A percentile compares a stretch with the other conserved stretches of the same genome.
phyloP scores from a whole-genome alignment of 2,797 vertebrate genomes.

The Vireo griseus region DNA sequence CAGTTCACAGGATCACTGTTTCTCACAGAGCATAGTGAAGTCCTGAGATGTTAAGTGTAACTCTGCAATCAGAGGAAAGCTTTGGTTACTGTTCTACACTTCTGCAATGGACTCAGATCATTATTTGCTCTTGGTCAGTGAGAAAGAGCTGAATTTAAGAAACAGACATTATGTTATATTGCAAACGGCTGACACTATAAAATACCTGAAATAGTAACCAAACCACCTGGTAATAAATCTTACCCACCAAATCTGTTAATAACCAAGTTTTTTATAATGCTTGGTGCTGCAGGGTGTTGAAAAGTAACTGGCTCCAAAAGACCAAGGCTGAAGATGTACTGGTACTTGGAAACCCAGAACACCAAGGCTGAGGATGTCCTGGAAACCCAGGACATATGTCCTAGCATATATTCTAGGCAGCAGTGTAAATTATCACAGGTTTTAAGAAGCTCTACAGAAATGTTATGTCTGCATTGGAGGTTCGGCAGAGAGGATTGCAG shows the following conservation, averaged over 20 bases:
- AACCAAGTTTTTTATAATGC: not conserved
- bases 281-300: not conserved
- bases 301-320: not conserved
- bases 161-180: not conserved
- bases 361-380: not conserved
- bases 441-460: not conserved
- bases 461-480: fast-evolving
- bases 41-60: not conserved
- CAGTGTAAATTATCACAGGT: not conserved
- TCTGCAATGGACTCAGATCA: not conserved
- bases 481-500: not conserved
- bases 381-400: not conserved
- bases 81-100: not conserved
- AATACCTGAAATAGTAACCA: not conserved
- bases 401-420: not conserved
- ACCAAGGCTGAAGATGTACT: not conserved
- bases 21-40: not conserved
- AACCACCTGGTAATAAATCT: not conserved
- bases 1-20: not conserved
- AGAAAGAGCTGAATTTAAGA: not conserved
- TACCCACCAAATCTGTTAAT: not conserved
- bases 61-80: not conserved
- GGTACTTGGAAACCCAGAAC: not conserved
- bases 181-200: not conserved
- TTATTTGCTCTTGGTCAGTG: not conserved